These are phyloP conservation scores for Lithophane socia DNA, from an alignment of 2,888 invertebrate species.

Conservation along the genomic window DNA sequence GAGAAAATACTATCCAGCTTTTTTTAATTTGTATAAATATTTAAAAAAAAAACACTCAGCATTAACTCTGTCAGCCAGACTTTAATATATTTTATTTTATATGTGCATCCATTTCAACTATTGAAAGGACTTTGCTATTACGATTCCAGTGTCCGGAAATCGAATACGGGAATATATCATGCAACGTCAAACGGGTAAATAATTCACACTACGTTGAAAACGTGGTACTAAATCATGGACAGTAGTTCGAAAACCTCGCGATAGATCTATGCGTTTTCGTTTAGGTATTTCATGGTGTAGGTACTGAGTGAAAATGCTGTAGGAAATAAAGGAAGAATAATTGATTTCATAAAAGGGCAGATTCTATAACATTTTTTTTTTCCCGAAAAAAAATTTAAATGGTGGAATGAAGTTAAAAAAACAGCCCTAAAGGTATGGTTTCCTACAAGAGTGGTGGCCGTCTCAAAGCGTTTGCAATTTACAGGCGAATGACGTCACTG, in stretches of 20 bases:
- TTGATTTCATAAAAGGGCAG: neutral
- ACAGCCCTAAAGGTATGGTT: neutral
- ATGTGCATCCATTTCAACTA: conserved; percentile 29
- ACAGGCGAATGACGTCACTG: neutral
- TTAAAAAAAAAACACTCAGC: neutral
- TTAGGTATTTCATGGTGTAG: neutral
- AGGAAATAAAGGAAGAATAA: neutral
- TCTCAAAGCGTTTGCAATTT: neutral
- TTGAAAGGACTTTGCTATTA: conserved; percentile 38
- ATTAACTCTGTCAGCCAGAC: neutral
- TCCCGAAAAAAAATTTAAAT: neutral
- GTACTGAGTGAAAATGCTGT: neutral
- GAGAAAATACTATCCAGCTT: neutral
- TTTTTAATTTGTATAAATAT: neutral
- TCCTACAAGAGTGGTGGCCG: neutral
- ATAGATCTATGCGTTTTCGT: conserved; percentile 32
- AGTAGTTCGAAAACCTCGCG: conserved; percentile 36
- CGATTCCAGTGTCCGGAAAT: conserved; percentile 62
- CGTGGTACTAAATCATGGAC: conserved; percentile 45
- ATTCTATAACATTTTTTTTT: neutral
- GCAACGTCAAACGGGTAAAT: conserved; percentile 49
- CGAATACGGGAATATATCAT: conserved; percentile 62
- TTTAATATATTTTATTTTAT: conserved; percentile 22
- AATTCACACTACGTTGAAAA: conserved; percentile 50
- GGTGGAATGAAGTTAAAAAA: neutral